Percentiles rank a stretch among this genome's conserved stretches.
phyloP scores from a whole-genome alignment of 2,888 invertebrate genomes.

The Halictus quadricinctus region DNA sequence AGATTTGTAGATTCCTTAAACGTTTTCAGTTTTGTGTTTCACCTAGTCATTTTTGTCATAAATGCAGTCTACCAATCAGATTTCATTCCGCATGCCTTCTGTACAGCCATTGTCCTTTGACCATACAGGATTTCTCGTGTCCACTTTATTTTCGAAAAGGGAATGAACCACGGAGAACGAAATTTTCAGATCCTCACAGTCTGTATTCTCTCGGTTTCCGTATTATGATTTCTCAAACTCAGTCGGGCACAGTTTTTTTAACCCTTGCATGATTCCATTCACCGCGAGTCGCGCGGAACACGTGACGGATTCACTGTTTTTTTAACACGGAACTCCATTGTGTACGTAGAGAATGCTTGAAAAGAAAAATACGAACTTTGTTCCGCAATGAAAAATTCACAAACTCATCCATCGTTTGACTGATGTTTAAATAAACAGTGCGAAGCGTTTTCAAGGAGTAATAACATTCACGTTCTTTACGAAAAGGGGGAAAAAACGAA shows the following conservation, averaged over 20 bases:
- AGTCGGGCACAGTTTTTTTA: neutral
- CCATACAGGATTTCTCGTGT: neutral
- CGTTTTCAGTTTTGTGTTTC: no score
- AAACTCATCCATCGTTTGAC: neutral
- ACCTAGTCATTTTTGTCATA: no score
- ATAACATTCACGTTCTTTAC: neutral
- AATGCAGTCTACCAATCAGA: no score
- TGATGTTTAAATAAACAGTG: neutral
- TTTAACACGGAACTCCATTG: neutral
- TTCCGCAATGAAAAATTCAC: neutral
- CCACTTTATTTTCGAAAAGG: neutral
- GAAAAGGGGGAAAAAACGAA: neutral
- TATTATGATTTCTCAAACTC: slow-evolving; percentile 1
- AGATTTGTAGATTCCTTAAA: no score
- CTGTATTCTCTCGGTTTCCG: neutral
- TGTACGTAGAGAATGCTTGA: neutral
- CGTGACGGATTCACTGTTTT: neutral
- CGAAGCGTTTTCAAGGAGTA: neutral
- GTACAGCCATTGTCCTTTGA: neutral
- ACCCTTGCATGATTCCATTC: neutral
- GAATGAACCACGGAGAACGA: neutral
- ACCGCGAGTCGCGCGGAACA: neutral
- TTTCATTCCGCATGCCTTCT: no score
- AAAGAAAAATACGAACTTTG: neutral
- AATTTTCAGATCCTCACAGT: neutral